A percentile compares a stretch with the other conserved stretches of the same genome.
These are phyloP conservation scores for Erinaceus europaeus DNA, from an alignment of 2,113 vertebrate species.

Conservation along the genomic window DNA sequence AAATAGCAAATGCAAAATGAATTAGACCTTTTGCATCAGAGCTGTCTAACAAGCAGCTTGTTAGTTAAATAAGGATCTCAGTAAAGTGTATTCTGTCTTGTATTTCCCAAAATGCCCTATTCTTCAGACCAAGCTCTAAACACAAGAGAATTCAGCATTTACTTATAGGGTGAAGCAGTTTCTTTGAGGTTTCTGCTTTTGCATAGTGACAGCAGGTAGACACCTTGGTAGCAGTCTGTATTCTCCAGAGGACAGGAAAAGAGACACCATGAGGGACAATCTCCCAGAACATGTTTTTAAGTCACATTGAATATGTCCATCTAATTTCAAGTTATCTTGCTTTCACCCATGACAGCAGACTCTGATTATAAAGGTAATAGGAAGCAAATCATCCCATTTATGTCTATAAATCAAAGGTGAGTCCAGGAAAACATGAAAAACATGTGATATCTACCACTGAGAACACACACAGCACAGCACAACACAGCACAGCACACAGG, in stretches of 20 bases:
- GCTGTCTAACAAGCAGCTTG: constrained; percentile 64
- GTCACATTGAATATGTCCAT: constrained; percentile 1
- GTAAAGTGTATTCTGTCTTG: constrained; percentile 48
- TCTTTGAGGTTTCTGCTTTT: constrained; percentile 74
- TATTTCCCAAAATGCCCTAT: constrained; percentile 44
- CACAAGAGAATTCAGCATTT: constrained; percentile 42
- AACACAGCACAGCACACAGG: not conserved
- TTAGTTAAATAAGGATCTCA: constrained; percentile 54
- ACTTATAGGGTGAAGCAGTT: constrained; percentile 68
- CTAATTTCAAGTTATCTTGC: constrained; percentile 45
- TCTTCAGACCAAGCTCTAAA: constrained; percentile 65
- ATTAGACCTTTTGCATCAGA: constrained; percentile 70
- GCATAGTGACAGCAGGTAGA: constrained; percentile 62
- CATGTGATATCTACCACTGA: not conserved
- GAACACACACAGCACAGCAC: not conserved
- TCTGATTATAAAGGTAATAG: constrained; percentile 23
- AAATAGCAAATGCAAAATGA: constrained; percentile 66
- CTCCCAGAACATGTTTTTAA: constrained; percentile 40
- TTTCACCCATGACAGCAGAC: not conserved
- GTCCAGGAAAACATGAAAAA: not conserved
- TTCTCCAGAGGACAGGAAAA: constrained; percentile 37
- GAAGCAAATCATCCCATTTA: not conserved
- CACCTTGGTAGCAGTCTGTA: constrained; percentile 41
- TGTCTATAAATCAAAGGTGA: constrained; percentile 3
- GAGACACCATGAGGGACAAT: constrained; percentile 16